phyloP scores from a whole-genome alignment of 1,140 invertebrate genomes.

The Lepidurus packardi region DNA sequence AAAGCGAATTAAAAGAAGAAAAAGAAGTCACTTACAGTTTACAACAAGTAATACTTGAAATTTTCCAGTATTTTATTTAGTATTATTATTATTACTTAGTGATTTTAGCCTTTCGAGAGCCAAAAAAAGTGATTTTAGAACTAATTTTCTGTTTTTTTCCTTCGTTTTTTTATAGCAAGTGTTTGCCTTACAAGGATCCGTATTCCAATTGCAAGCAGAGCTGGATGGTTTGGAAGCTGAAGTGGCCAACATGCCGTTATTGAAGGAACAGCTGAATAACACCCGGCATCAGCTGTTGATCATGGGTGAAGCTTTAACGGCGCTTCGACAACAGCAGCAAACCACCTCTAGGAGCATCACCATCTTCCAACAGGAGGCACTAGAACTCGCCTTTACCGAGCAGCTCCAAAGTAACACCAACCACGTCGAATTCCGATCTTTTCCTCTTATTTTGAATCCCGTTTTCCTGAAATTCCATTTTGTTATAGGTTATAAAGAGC shows the following conservation, averaged over 20 bases:
- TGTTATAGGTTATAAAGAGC: conserved; percentile 16
- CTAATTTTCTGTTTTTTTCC: not conserved
- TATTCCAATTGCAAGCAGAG: not conserved
- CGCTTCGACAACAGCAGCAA: not conserved
- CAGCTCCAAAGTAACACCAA: not conserved
- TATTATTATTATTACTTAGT: too few species aligned
- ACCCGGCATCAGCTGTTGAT: not conserved
- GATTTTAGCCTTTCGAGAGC: too few species aligned
- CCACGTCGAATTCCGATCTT: not conserved
- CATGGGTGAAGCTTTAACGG: not conserved
- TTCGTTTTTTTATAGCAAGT: not conserved
- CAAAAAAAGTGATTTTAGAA: too few species aligned
- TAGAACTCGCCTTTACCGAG: not conserved
- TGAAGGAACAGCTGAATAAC: not conserved
- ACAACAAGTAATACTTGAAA: not conserved
- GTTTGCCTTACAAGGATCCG: not conserved
- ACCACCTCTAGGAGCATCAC: not conserved
- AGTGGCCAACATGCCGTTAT: not conserved
- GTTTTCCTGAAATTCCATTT: not conserved
- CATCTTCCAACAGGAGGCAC: not conserved
- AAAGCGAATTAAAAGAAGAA: not conserved
- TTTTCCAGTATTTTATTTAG: not conserved
- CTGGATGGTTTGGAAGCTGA: not conserved
- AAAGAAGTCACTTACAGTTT: not conserved
- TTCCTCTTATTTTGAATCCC: not conserved